Conservation (phyloP, 2,888 invertebrate genomes). For the Imbricaverruca yamaguchii region DNA sequence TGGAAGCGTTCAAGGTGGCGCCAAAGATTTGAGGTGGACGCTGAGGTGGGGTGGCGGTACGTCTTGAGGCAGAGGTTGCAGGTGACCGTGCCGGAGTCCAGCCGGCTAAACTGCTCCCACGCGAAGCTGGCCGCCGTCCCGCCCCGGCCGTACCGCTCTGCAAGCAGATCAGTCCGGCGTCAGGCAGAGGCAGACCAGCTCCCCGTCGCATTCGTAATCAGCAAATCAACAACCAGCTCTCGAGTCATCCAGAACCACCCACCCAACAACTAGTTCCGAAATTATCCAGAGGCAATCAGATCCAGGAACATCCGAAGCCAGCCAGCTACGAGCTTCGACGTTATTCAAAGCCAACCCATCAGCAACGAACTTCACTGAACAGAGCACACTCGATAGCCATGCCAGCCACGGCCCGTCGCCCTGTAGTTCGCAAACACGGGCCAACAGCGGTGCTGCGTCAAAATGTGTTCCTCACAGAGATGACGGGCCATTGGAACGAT, state of each 20-base stretch:
- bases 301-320: too few species aligned
- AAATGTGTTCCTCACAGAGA: too few species aligned
- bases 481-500: too few species aligned
- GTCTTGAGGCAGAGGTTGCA: slow-evolving; percentile 42
- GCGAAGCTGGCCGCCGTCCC: slow-evolving; percentile 37
- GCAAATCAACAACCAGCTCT: slow-evolving; percentile 39
- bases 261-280: too few species aligned
- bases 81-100: slow-evolving; percentile 40
- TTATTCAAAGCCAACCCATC: too few species aligned
- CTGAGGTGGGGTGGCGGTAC: slow-evolving; percentile 41
- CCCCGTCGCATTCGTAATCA: slow-evolving; percentile 41
- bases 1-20: slow-evolving; percentile 33
- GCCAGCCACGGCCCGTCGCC: slow-evolving; percentile 36
- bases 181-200: slow-evolving; percentile 38
- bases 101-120: slow-evolving; percentile 38
- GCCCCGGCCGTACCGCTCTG: slow-evolving; percentile 34
- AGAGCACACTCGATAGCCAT: slow-evolving; percentile 42
- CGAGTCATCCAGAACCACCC: slow-evolving; percentile 27
- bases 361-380: slow-evolving; percentile 39
- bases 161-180: slow-evolving; percentile 35
- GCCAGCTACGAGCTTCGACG: too few species aligned
- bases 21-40: slow-evolving; percentile 38
- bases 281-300: too few species aligned
- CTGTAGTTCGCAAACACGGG: slow-evolving; percentile 35
- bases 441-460: slow-evolving; percentile 26